Evolutionary conservation across 2,888 invertebrate genomes (phyloP).

Genomic region (Acleris laterana): DNA sequence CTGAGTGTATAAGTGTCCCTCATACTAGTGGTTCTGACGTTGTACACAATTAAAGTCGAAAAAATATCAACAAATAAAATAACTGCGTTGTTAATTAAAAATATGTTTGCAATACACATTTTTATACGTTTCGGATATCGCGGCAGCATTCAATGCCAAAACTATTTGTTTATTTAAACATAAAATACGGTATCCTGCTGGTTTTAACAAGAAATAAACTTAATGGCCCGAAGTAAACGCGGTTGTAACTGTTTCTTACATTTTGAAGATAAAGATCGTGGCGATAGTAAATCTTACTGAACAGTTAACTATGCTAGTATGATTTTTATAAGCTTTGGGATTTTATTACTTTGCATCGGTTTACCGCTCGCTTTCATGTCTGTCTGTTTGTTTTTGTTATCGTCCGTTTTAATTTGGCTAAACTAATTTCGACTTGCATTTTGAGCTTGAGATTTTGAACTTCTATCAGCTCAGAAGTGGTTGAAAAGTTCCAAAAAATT

Average conservation of each 20-base stretch:
- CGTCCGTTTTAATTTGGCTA: too few relatives aligned
- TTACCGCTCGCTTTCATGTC: too few relatives aligned
- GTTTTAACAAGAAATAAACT: conserved; percentile 13
- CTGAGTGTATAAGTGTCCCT: too few relatives aligned
- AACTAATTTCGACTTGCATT: too few relatives aligned
- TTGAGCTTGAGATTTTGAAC: too few relatives aligned
- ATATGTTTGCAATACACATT: not conserved
- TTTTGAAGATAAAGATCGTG: conserved; percentile 11
- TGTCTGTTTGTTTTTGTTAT: too few relatives aligned
- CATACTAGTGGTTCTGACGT: too few relatives aligned
- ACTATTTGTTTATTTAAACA: conserved; percentile 9
- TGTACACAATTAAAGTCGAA: too few relatives aligned
- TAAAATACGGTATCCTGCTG: conserved; percentile 18
- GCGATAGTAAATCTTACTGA: not conserved
- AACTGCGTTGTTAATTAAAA: too few relatives aligned
- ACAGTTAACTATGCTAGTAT: conserved; percentile 3
- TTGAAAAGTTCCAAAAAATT: too few relatives aligned
- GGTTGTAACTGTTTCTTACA: conserved; percentile 13
- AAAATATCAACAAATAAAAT: too few relatives aligned
- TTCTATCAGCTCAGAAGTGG: too few relatives aligned
- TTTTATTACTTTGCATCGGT: not conserved
- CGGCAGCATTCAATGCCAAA: conserved; percentile 4
- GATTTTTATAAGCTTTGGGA: not conserved
- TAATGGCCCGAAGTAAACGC: conserved; percentile 3
- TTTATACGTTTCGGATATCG: conserved; percentile 2